A percentile compares a stretch with the other conserved stretches of the same genome.
These are phyloP conservation scores for Iselma pallidipennis DNA, from an alignment of 2,888 invertebrate genomes.

Conservation along the genomic window DNA sequence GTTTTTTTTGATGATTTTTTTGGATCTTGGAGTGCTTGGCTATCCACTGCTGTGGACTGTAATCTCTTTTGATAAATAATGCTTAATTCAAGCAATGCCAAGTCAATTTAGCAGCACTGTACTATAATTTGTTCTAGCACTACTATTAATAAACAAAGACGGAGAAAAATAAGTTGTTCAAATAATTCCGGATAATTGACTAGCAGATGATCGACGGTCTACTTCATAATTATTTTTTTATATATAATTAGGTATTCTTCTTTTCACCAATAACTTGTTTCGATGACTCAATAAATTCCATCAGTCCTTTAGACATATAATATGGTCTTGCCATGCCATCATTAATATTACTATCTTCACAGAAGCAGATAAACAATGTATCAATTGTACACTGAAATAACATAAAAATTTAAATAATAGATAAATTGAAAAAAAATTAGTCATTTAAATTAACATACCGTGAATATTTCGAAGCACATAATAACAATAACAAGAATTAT, in stretches of 20 bases:
- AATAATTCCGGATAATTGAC: too few relatives aligned
- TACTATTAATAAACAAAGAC: too few relatives aligned
- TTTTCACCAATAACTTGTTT: constrained; percentile 18
- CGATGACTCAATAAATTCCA: constrained; percentile 40
- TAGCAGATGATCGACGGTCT: too few relatives aligned
- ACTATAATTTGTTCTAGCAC: too few relatives aligned
- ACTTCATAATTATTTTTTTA: constrained; percentile 4
- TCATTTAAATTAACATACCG: constrained; percentile 10
- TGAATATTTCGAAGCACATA: constrained; percentile 4
- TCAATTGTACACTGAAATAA: constrained; percentile 37
- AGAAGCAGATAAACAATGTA: constrained; percentile 42
- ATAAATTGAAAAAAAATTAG: neutral
- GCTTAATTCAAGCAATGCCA: neutral
- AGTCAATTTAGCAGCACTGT: too few relatives aligned
- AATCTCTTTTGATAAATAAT: too few relatives aligned
- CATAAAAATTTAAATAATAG: neutral
- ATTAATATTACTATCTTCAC: constrained; percentile 41
- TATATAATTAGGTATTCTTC: constrained; percentile 18
- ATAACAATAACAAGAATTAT: constrained; percentile 1
- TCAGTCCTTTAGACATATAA: constrained; percentile 40
- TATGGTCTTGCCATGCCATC: constrained; percentile 42
- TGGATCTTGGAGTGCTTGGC: too few relatives aligned
- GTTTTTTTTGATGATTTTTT: too few relatives aligned
- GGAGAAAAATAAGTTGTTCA: too few relatives aligned
- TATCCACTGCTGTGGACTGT: too few relatives aligned